Percentiles rank a stretch among this genome's conserved stretches.
Conservation (phyloP, 2,888 invertebrate genomes). For the Hesperia comma region DNA sequence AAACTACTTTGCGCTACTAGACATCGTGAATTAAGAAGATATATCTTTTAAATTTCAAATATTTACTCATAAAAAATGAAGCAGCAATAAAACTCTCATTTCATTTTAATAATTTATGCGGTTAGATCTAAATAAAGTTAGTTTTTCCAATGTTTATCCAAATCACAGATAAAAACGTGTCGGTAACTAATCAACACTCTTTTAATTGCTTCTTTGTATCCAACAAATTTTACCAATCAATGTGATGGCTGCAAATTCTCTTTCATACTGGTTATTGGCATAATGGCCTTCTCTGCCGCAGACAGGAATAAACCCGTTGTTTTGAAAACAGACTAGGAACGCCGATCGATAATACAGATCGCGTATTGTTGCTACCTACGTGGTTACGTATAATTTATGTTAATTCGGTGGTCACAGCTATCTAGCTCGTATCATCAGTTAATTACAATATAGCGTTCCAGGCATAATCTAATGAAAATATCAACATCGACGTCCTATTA, state of each 20-base stretch:
- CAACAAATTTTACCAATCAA: not conserved
- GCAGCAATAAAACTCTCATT: too few species aligned
- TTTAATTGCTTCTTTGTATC: not conserved
- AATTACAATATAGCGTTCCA: not conserved
- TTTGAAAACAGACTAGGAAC: conserved; percentile 41
- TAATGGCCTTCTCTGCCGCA: conserved; percentile 22
- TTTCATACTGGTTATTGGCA: conserved; percentile 18
- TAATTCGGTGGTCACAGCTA: conserved; percentile 3
- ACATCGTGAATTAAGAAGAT: too few species aligned
- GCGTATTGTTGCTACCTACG: conserved; percentile 39
- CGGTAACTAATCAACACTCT: not conserved
- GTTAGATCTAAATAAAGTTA: too few species aligned
- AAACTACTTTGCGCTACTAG: too few species aligned
- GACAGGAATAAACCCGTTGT: conserved; percentile 40
- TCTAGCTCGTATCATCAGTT: not conserved
- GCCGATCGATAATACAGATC: conserved; percentile 44
- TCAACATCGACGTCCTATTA: not conserved
- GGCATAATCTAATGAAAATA: not conserved
- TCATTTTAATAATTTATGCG: too few species aligned
- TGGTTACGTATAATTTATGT: not conserved
- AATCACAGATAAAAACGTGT: too few species aligned
- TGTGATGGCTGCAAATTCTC: conserved; percentile 9
- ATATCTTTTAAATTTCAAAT: too few species aligned
- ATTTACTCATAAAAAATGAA: too few species aligned
- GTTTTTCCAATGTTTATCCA: too few species aligned